These are phyloP conservation scores for Tribolium madens DNA, from an alignment of 1,140 invertebrate genomes.

Conservation along the genomic window DNA sequence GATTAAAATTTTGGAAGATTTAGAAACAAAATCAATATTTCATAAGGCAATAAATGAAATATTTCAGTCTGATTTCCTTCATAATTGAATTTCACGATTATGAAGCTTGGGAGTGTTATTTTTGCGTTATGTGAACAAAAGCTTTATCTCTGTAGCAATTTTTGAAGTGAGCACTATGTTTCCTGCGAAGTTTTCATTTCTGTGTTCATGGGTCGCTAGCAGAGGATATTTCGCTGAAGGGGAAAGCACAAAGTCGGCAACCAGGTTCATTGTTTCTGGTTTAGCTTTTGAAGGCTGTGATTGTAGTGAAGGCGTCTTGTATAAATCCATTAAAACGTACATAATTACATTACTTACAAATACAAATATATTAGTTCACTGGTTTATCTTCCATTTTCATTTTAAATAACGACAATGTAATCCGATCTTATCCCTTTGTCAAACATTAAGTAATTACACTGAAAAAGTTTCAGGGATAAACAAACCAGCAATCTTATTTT, in stretches of 20 bases:
- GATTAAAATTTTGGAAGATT: conserved; percentile 17
- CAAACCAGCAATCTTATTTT: conserved; percentile 9
- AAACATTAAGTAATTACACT: conserved; percentile 17
- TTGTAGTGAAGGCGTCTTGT: conserved; percentile 23
- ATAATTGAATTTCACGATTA: conserved; percentile 5
- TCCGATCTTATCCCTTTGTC: background rate
- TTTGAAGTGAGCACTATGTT: background rate
- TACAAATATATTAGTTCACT: conserved; percentile 21
- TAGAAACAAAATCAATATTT: conserved; percentile 1
- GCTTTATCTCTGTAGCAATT: background rate
- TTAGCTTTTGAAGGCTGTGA: conserved; percentile 30
- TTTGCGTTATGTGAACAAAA: background rate
- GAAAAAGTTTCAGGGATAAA: conserved; percentile 17
- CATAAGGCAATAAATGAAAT: conserved; percentile 15
- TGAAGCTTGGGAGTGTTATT: background rate
- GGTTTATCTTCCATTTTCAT: conserved; percentile 24
- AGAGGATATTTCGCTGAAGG: conserved; percentile 26
- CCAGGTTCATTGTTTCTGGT: conserved; percentile 34
- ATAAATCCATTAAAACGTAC: conserved; percentile 28
- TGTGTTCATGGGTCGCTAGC: conserved; percentile 11
- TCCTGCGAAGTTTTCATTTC: conserved; percentile 13
- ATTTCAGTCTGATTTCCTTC: conserved; percentile 9
- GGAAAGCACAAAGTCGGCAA: conserved; percentile 27
- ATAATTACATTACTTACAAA: conserved; percentile 29
- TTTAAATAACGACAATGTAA: conserved; percentile 27